Conservation (phyloP, 2,888 invertebrate genomes). For the Uloborus plumipes region DNA sequence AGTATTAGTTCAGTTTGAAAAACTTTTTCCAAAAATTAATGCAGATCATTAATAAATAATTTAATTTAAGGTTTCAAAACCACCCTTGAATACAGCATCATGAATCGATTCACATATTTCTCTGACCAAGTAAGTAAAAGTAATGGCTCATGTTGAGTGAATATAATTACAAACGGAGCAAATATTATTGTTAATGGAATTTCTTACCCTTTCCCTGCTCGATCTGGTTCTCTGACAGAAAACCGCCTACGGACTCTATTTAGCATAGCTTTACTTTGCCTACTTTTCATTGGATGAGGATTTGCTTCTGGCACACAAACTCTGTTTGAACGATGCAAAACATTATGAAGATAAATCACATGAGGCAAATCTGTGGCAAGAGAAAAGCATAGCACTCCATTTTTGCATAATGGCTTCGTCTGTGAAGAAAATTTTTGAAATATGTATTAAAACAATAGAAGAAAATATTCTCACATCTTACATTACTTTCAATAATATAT, state of each 20-base stretch:
- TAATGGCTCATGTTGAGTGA: too few relatives aligned
- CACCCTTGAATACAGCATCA: too few relatives aligned
- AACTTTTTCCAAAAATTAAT: too few relatives aligned
- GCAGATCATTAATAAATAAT: too few relatives aligned
- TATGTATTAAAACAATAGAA: not conserved
- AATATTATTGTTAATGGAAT: too few relatives aligned
- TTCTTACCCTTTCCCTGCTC: slow-evolving; percentile 77
- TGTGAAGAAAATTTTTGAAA: slow-evolving; percentile 18
- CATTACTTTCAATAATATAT: too few relatives aligned
- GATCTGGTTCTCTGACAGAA: slow-evolving; percentile 81
- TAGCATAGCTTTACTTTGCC: slow-evolving; percentile 52
- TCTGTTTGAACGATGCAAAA: slow-evolving; percentile 73
- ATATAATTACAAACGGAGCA: too few relatives aligned
- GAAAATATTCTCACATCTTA: too few relatives aligned
- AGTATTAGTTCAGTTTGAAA: too few relatives aligned
- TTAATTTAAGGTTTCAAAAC: too few relatives aligned
- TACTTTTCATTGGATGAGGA: slow-evolving; percentile 45
- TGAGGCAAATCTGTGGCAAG: slow-evolving; percentile 84
- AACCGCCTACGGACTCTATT: slow-evolving; percentile 79
- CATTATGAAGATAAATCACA: slow-evolving; percentile 84
- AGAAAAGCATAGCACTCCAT: slow-evolving; percentile 81
- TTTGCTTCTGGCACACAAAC: slow-evolving; percentile 56
- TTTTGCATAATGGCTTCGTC: slow-evolving; percentile 80
- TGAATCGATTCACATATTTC: too few relatives aligned
- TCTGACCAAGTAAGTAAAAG: too few relatives aligned